Evolutionary conservation across 2,113 vertebrate genomes (phyloP).

Genomic region (Amblyornis subalaris): DNA sequence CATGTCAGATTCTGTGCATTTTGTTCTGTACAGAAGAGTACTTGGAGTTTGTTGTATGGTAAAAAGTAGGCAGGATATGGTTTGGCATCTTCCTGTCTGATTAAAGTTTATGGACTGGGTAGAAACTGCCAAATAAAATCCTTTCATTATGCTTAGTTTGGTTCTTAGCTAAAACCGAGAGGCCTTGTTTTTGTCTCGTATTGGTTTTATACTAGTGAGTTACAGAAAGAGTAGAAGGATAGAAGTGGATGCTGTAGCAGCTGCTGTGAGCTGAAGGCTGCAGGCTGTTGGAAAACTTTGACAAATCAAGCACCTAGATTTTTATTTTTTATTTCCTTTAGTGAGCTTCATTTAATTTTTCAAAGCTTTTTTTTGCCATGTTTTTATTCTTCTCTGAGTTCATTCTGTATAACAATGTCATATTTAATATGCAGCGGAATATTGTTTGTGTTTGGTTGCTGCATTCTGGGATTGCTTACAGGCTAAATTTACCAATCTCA

Average conservation of each 20-base stretch:
- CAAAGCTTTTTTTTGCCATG: neutral
- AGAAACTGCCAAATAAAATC: neutral
- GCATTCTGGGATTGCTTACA: neutral
- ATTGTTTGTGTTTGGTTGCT: neutral
- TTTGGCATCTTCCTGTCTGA: neutral
- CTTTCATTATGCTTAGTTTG: neutral
- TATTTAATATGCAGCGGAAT: neutral
- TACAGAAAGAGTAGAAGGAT: neutral
- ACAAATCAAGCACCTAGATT: neutral
- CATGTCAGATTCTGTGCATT: accelerated
- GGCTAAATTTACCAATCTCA: neutral
- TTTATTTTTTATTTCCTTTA: neutral
- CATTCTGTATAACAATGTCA: neutral
- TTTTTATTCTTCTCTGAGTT: neutral
- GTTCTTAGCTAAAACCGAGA: neutral
- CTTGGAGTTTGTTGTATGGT: neutral
- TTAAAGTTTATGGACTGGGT: neutral
- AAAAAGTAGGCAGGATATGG: neutral
- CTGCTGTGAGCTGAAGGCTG: neutral
- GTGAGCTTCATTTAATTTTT: neutral
- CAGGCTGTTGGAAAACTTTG: neutral
- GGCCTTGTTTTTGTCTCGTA: neutral
- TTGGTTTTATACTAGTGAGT: neutral
- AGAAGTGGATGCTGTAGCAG: neutral
- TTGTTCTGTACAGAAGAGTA: neutral